A percentile compares a stretch with the other conserved stretches of the same genome.
These are phyloP conservation scores for Drosophila dunni DNA, from an alignment of 1,140 invertebrate genomes.

Conservation along the genomic window DNA sequence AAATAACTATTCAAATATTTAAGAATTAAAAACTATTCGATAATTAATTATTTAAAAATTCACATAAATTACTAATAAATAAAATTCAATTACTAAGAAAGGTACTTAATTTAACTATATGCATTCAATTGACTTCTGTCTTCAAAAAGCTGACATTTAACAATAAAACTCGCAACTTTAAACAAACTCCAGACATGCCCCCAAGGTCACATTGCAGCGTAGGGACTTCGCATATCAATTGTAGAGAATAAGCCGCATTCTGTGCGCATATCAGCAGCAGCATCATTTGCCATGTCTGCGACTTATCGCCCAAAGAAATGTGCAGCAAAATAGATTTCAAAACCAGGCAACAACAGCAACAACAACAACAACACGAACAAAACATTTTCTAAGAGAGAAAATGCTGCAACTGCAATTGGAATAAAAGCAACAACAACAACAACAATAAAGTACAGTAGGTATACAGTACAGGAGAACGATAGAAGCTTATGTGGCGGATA, in stretches of 20 bases:
- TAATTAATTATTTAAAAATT: no score
- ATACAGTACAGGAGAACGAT: conserved; percentile 33
- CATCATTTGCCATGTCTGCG: conserved; percentile 80
- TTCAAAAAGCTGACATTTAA: neutral
- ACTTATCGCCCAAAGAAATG: conserved; percentile 81
- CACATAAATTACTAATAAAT: no score
- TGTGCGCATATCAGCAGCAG: conserved; percentile 57
- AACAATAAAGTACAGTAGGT: conserved; percentile 2
- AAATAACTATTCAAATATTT: no score
- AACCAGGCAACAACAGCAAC: conserved; percentile 15
- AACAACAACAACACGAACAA: neutral
- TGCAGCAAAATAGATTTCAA: conserved; percentile 75
- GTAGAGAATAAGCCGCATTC: conserved; percentile 41
- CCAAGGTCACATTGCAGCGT: conserved; percentile 3
- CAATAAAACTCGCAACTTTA: neutral
- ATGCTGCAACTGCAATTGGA: conserved; percentile 30
- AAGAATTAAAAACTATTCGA: no score
- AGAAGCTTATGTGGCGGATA: conserved; percentile 77
- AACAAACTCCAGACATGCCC: neutral
- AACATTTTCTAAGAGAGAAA: conserved; percentile 7
- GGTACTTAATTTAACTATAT: no score
- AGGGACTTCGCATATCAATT: conserved; percentile 49
- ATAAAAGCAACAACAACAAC: conserved; percentile 16
- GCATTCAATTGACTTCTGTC: no score
- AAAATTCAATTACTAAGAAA: no score